Base-by-base conservation (phyloP, 2,113 vertebrate genomes). In the Athene noctua region DNA sequence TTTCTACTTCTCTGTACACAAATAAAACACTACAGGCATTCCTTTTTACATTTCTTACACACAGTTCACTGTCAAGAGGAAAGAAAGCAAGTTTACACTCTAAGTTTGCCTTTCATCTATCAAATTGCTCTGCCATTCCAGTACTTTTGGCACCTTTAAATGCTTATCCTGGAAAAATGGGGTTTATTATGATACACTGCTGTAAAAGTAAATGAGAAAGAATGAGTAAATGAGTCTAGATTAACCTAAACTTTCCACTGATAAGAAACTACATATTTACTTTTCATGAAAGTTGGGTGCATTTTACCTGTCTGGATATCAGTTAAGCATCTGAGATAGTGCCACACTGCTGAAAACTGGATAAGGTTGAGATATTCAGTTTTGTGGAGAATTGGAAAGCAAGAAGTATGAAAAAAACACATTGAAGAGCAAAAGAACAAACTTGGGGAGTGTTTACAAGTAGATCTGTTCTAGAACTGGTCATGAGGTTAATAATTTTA, bases 401-500 rank as follows among this genome's bases (percentile, higher is more conserved):
- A 81, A 81, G 16, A 75, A 78, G 52, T 91, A 20, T 1, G 5
- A 34, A 78, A 34, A 78, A 94, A 94, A 78, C 2, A 47, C 23
- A 23, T 3, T 65, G 42, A 78, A 74, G 22, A 88, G 26, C 26
- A 88, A 30, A 75, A 58, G 8, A 92, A 77, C 5, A 63, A 91
- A 19, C 46, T 71, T 68, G 49, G 18, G 5, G 30, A 84, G 22
- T 6, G 27, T 49, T 81, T 92, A 10, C 42, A 65, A 79, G 65
- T 17, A 87, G 61, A 81, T 52, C 6, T 96, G 89, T 95, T 87
- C 72, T 88, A 65, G 84, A 94, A 82, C 17, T 79, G 58, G 58
- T 94, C 75, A 77, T 51, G 44, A 92, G 66, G 81, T 91, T 85
- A 94, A 94, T 72, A 61, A 89, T 89, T 92, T 89, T 90, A 94